Base-by-base conservation (phyloP, 1,140 invertebrate genomes). In the Bombus sibiricus region DNA sequence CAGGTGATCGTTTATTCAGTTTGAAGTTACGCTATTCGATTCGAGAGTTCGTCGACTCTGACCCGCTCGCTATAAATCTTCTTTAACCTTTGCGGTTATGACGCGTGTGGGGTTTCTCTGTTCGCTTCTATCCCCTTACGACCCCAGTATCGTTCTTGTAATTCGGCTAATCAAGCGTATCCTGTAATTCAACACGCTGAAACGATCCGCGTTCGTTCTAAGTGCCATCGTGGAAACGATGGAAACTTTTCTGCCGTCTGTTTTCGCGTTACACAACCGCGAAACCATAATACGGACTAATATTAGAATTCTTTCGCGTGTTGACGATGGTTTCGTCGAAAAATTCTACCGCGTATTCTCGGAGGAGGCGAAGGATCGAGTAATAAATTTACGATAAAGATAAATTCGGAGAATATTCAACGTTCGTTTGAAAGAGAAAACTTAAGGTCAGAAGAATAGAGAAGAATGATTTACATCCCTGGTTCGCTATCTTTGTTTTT, bases 91-190 rank as follows among this genome's bases (percentile, higher is more conserved):
- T 73, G 41, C 72, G 47, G 22, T 73, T 34, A 53, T 47, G 71
- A 75, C 73, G 43, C 41, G 43, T 13, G 73, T n/a, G 43, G n/a
- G 32, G 43, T 53, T 75, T 75, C 73, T 53, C 43, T 34, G 13
- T 12, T 43, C n/a, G n/a, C 32, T 41, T 3, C 3, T 47, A n/a
- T 73, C 86, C 82, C 41, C 66, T 86, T 75, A 22, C 72, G 47
- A 57, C 81, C 90, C 37, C 47, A 2, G 80, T 88, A 64, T 57
- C 28, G 47, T 85, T n/a, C 73, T 28, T 18, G 53, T 47, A 57
- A 62, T 89, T 91, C 68, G 86, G 80, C 87, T 91, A 92, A 94
- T 93, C 90, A 91, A 90, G 81, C 90, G 81, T 91, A 93, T 93
- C 93, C 93, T 93, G 92, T 86, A 90, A 90, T 90, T 86, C 41